A percentile compares a stretch with the other conserved stretches of the same genome.
These are phyloP conservation scores for Talpa occidentalis DNA, from an alignment of 2,113 vertebrate genomes.

Conservation along the genomic window DNA sequence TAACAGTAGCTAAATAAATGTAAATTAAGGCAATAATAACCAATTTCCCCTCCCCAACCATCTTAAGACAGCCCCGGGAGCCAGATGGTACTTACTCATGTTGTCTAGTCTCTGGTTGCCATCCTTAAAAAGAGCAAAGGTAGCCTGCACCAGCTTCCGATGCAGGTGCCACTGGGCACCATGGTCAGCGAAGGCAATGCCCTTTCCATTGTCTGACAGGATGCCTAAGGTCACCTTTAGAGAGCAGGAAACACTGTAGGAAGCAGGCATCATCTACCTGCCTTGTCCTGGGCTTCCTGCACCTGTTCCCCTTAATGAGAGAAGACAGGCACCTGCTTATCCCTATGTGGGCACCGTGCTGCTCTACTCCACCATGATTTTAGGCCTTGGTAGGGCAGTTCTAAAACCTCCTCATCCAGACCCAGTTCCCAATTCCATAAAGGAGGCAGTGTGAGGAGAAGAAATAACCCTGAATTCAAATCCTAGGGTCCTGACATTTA, in stretches of 20 bases:
- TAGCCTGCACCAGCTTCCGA: constrained; percentile 92
- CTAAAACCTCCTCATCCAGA: too few relatives aligned
- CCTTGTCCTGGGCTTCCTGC: not conserved
- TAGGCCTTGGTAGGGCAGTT: not conserved
- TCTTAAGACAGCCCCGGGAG: too few relatives aligned
- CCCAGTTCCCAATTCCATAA: not conserved
- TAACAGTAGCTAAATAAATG: constrained; percentile 3
- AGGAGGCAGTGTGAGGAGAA: not conserved
- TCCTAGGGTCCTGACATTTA: not conserved
- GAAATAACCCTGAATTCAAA: not conserved
- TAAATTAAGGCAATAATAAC: rapidly evolving
- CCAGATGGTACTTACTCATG: constrained; percentile 89
- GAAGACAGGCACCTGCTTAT: not conserved
- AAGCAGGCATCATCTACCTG: not conserved
- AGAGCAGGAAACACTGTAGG: constrained; percentile 18
- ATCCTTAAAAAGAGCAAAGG: constrained; percentile 93
- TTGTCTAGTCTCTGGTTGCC: constrained; percentile 91
- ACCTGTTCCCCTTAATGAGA: not conserved
- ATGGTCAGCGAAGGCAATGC: constrained; percentile 94
- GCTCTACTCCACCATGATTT: not conserved
- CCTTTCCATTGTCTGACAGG: constrained; percentile 93
- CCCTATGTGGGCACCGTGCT: too few relatives aligned
- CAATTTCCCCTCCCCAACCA: not conserved
- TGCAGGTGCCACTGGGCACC: constrained; percentile 93
- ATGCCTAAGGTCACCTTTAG: constrained; percentile 93